phyloP scores from a whole-genome alignment of 2,113 vertebrate genomes.

The Furnarius figulus region DNA sequence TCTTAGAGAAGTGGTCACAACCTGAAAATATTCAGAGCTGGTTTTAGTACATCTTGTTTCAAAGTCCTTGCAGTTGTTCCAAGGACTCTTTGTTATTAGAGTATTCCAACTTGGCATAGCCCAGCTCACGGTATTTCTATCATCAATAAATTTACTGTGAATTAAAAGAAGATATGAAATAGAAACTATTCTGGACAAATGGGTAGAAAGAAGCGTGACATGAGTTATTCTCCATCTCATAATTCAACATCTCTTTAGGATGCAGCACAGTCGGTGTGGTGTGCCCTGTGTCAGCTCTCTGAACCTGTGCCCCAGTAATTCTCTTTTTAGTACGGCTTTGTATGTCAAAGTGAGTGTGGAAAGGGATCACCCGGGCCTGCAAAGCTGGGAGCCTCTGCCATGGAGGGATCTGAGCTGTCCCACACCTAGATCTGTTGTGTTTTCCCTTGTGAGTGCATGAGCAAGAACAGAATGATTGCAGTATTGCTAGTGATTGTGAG shows the following conservation, averaged over 20 bases:
- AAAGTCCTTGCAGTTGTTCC: conserved; percentile 22
- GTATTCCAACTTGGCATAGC: not conserved
- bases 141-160: not conserved
- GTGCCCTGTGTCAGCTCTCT: not conserved
- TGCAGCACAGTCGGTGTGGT: not conserved
- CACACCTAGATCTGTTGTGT: not conserved
- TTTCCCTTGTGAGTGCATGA: not conserved
- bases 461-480: not conserved
- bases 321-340: not conserved
- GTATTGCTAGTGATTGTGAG: not conserved
- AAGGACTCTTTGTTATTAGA: conserved; percentile 5
- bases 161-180: not conserved
- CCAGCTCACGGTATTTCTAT: not conserved
- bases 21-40: not conserved
- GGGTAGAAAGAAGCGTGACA: not conserved
- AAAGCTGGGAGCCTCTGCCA: not conserved
- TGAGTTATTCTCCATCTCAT: not conserved
- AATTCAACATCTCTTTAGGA: not conserved
- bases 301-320: not conserved
- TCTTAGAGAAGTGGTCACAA: not conserved
- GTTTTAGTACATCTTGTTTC: not conserved
- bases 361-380: not conserved
- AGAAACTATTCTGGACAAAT: conserved; percentile 3
- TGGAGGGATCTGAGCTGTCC: not conserved
- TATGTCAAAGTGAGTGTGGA: not conserved